These are phyloP conservation scores for Lasioglossum leucozonium DNA, from an alignment of 2,888 invertebrate genomes.

Conservation along the genomic window DNA sequence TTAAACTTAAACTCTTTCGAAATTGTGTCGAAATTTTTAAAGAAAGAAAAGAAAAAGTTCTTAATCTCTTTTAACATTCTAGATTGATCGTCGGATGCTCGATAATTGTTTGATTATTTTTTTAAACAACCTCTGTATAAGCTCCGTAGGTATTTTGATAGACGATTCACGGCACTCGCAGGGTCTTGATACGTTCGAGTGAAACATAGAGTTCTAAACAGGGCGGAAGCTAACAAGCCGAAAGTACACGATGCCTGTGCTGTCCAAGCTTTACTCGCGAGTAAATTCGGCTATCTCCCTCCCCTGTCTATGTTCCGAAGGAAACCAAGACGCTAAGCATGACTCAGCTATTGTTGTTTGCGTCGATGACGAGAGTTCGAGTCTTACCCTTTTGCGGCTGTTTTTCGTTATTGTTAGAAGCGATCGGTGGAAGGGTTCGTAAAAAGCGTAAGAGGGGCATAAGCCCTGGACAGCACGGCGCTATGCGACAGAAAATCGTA, in stretches of 20 bases:
- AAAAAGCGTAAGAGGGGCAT: neutral
- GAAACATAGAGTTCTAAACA: neutral
- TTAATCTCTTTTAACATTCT: neutral
- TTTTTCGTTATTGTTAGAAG: neutral
- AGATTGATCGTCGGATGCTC: neutral
- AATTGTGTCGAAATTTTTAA: too few species aligned
- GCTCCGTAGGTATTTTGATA: neutral
- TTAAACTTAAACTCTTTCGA: neutral
- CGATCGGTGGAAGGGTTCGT: neutral
- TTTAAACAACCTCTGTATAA: too few species aligned
- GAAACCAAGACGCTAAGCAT: neutral
- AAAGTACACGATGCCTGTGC: neutral
- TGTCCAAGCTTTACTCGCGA: constrained; percentile 15
- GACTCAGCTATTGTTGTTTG: neutral
- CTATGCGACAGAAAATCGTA: constrained; percentile 1
- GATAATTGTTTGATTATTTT: neutral
- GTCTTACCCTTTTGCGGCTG: neutral
- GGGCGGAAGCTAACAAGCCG: constrained; percentile 18
- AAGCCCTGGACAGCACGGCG: neutral
- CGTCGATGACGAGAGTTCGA: neutral
- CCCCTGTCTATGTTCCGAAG: neutral
- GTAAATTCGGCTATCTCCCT: neutral
- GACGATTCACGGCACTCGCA: constrained; percentile 25
- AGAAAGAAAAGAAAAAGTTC: neutral
- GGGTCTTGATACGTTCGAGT: constrained; percentile 39